Evolutionary conservation across 30 jellyfish, hydroid and myxozoan species (phyloP).

Genomic region (Cassiopea andromeda): DNA sequence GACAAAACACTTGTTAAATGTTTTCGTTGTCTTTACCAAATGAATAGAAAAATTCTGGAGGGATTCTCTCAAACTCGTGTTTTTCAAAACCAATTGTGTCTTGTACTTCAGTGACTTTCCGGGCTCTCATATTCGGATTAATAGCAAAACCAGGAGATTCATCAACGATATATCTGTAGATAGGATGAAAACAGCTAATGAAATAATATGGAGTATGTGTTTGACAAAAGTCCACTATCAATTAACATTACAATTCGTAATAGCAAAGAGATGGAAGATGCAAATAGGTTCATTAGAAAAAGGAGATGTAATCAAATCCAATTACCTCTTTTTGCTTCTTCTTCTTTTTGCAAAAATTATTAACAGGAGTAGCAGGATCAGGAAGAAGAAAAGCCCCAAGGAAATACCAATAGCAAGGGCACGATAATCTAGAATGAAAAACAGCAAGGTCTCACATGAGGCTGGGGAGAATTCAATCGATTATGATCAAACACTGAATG

Average conservation of each 20-base stretch:
- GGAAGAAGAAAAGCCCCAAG: background rate
- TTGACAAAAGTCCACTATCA: background rate
- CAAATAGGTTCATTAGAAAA: background rate
- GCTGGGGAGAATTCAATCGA: background rate
- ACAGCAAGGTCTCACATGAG: background rate
- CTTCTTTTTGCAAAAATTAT: constrained; percentile 4
- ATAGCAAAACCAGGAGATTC: background rate
- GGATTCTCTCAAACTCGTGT: background rate
- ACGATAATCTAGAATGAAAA: constrained; percentile 12
- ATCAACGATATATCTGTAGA: background rate
- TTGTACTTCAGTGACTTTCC: background rate
- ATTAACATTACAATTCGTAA: background rate
- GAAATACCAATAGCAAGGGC: constrained; percentile 24
- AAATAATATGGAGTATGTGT: background rate
- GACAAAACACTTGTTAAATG: too few species aligned
- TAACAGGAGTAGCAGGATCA: constrained; percentile 21
- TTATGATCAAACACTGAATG: background rate
- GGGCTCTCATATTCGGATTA: background rate
- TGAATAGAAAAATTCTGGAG: constrained; percentile 24
- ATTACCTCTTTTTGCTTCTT: constrained; percentile 10
- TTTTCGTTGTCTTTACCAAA: background rate
- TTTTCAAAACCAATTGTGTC: background rate
- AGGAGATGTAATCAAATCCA: background rate
- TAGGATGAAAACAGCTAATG: background rate
- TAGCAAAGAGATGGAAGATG: background rate